A percentile compares a stretch with the other conserved stretches of the same genome.
These are phyloP conservation scores for Tiliqua scincoides DNA, from an alignment of 2,113 vertebrate genomes.

Conservation along the genomic window DNA sequence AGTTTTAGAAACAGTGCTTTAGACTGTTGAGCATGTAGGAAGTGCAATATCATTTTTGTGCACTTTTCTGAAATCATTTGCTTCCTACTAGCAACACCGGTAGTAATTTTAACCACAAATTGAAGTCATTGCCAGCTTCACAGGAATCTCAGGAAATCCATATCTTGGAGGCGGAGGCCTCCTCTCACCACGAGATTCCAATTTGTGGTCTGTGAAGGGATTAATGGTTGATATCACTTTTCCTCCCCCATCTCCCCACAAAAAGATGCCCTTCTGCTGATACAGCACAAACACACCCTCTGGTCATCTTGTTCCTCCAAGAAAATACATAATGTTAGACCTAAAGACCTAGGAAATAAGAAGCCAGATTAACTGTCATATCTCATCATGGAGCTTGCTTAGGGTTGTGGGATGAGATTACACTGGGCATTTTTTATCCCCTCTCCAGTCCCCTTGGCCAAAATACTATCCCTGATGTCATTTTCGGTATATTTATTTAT, in stretches of 20 bases:
- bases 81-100: too few species aligned
- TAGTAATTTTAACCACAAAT: not conserved
- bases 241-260: not conserved
- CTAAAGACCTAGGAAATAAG: constrained; percentile 25
- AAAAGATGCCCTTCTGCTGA: constrained; percentile 22
- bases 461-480: constrained; percentile 31
- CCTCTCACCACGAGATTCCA: constrained; percentile 7
- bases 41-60: not conserved
- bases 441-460: not conserved
- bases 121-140: not conserved
- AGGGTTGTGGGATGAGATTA: not conserved
- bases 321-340: constrained; percentile 11
- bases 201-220: constrained; percentile 16
- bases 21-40: not conserved
- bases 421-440: constrained; percentile 5
- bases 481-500: constrained; percentile 8
- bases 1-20: too few species aligned
- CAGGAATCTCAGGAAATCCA: not conserved
- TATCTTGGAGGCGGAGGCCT: accelerated
- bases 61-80: too few species aligned
- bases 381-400: constrained; percentile 20
- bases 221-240: constrained; percentile 29
- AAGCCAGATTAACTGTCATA: constrained; percentile 37
- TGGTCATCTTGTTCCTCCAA: constrained; percentile 26
- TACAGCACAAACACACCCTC: not conserved